Evolutionary conservation across 2,888 invertebrate genomes (phyloP).

Genomic region (Parascotia fuliginaria): DNA sequence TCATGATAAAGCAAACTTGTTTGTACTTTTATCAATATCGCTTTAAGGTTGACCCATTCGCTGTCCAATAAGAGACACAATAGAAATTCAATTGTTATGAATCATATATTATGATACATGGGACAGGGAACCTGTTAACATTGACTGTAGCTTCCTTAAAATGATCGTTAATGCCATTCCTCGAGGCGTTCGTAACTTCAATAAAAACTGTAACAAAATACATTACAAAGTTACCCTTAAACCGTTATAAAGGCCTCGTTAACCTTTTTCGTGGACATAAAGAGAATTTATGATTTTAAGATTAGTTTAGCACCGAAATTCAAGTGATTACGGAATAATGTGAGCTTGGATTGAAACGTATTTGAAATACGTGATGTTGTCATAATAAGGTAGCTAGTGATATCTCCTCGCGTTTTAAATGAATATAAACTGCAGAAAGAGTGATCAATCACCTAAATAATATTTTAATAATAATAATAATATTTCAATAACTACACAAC

Average conservation of each 20-base stretch:
- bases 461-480: no score
- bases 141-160: background rate
- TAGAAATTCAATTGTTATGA: no score
- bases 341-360: slow-evolving; percentile 5
- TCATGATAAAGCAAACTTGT: background rate
- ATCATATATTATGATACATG: no score
- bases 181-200: slow-evolving; percentile 4
- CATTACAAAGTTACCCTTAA: slow-evolving; percentile 21
- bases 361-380: slow-evolving; percentile 2
- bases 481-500: no score
- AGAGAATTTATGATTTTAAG: slow-evolving; percentile 55
- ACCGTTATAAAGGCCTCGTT: slow-evolving; percentile 41
- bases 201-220: slow-evolving; percentile 17
- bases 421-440: no score
- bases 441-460: no score
- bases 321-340: slow-evolving; percentile 32
- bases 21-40: background rate
- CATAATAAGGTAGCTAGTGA: no score
- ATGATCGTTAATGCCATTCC: slow-evolving; percentile 7
- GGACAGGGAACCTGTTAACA: background rate
- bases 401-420: no score
- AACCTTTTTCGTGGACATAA: slow-evolving; percentile 48
- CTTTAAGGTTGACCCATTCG: no score
- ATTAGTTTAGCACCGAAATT: slow-evolving; percentile 38
- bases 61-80: no score